Evolutionary conservation across 1,140 invertebrate genomes (phyloP).

Genomic region (Drosophila willistoni): DNA sequence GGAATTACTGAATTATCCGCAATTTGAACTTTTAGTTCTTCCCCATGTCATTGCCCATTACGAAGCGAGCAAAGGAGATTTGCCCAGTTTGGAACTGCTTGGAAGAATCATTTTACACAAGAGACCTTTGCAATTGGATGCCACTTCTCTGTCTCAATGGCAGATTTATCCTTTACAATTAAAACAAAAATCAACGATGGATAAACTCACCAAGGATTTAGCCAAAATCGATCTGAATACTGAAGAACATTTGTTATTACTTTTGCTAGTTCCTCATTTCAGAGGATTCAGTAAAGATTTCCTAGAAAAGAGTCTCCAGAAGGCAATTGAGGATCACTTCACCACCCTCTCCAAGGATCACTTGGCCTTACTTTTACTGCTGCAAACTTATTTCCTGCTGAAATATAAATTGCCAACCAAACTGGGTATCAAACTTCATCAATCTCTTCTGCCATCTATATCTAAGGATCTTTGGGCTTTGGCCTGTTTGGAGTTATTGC

Average conservation of each 20-base stretch:
- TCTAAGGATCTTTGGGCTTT: constrained; percentile 41
- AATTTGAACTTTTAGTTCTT: constrained; percentile 90
- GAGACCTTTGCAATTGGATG: constrained; percentile 86
- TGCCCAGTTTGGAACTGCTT: constrained; percentile 85
- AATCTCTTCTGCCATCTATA: constrained; percentile 22
- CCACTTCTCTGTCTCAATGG: constrained; percentile 86
- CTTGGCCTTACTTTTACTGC: constrained; percentile 45
- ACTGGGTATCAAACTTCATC: constrained; percentile 17
- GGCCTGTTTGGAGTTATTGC: constrained; percentile 54
- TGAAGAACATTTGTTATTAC: constrained; percentile 49
- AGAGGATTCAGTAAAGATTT: constrained; percentile 52
- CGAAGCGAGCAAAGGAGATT: constrained; percentile 83
- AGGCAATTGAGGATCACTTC: constrained; percentile 33
- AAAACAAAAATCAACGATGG: constrained; percentile 55
- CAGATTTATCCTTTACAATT: constrained; percentile 87
- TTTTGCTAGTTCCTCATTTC: constrained; percentile 64
- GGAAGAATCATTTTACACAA: constrained; percentile 88
- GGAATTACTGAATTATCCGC: constrained; percentile 86
- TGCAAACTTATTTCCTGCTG: constrained; percentile 62
- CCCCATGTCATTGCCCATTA: constrained; percentile 87
- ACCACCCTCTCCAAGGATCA: constrained; percentile 14
- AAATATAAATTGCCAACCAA: constrained; percentile 45
- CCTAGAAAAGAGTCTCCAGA: constrained; percentile 40
- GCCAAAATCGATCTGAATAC: constrained; percentile 28
- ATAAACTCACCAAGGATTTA: constrained; percentile 43